Evolutionary conservation across 2,797 vertebrate species (phyloP).

Genomic region (Enteromius radiatus): DNA sequence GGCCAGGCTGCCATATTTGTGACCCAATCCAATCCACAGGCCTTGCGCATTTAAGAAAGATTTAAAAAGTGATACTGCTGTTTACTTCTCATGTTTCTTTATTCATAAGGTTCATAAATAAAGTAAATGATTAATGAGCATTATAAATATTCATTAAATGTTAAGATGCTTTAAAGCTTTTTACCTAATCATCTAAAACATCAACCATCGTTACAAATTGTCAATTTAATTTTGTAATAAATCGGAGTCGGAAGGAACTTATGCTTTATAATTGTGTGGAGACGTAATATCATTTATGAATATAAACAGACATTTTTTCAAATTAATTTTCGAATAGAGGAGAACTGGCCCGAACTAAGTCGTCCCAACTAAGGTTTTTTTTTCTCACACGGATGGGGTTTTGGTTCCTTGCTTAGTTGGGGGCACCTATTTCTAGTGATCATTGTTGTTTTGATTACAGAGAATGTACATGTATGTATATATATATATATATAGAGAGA

Average conservation of each 20-base stretch:
- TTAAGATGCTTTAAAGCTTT: neutral
- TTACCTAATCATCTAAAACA: neutral
- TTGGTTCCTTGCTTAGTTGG: too few relatives aligned
- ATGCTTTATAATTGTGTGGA: neutral
- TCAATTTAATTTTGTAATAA: neutral
- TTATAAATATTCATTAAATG: neutral
- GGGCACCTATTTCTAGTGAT: too few relatives aligned
- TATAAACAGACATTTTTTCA: too few relatives aligned
- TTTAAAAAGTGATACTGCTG: neutral
- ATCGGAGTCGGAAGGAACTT: neutral
- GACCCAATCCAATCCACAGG: neutral
- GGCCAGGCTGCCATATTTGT: neutral
- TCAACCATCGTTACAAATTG: neutral
- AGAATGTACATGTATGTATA: too few relatives aligned
- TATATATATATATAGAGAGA: too few relatives aligned
- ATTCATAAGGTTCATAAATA: neutral
- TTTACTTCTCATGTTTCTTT: neutral
- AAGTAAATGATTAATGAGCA: constrained; percentile 1
- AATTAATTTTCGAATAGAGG: neutral
- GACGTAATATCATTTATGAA: neutral
- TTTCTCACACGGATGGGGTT: too few relatives aligned
- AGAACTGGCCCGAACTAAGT: too few relatives aligned
- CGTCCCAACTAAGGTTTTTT: too few relatives aligned
- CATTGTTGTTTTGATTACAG: too few relatives aligned
- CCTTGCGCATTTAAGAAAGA: neutral